phyloP scores from a whole-genome alignment of 1,140 invertebrate genomes.

The Dryas iulia region DNA sequence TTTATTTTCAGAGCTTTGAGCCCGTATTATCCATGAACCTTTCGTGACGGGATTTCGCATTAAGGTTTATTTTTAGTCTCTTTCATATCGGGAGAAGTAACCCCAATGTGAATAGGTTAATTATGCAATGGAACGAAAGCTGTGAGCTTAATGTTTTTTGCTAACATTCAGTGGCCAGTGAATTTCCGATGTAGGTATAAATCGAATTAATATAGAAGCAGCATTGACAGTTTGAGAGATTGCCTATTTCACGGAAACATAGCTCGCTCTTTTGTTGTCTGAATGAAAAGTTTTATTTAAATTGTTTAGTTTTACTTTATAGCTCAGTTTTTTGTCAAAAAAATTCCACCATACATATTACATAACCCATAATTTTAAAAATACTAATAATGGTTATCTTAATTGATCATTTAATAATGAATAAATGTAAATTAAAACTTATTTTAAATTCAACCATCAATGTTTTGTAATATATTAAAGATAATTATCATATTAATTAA shows the following conservation, averaged over 20 bases:
- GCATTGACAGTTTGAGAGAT: slow-evolving; percentile 5
- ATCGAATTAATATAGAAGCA: slow-evolving; percentile 2
- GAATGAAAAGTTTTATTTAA: neutral
- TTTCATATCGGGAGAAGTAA: slow-evolving; percentile 15
- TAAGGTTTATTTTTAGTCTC: slow-evolving; percentile 20
- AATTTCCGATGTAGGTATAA: neutral
- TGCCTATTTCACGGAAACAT: neutral
- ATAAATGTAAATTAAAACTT: neutral
- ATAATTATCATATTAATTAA: neutral
- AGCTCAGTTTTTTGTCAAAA: neutral
- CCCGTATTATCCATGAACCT: slow-evolving; percentile 15
- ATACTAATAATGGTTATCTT: neutral
- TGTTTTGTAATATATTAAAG: neutral
- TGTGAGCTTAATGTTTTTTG: neutral
- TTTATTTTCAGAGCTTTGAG: slow-evolving; percentile 44
- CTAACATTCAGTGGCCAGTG: neutral
- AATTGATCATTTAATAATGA: neutral
- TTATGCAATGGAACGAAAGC: slow-evolving; percentile 14
- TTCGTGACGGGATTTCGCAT: slow-evolving; percentile 22
- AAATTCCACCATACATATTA: neutral
- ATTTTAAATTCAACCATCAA: neutral
- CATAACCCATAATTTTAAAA: neutral
- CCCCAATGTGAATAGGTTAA: slow-evolving; percentile 27
- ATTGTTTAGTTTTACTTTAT: neutral
- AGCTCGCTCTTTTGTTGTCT: neutral